Evolutionary conservation across 2,113 vertebrate species (phyloP).

Genomic region (Motacilla tschutschensis): DNA sequence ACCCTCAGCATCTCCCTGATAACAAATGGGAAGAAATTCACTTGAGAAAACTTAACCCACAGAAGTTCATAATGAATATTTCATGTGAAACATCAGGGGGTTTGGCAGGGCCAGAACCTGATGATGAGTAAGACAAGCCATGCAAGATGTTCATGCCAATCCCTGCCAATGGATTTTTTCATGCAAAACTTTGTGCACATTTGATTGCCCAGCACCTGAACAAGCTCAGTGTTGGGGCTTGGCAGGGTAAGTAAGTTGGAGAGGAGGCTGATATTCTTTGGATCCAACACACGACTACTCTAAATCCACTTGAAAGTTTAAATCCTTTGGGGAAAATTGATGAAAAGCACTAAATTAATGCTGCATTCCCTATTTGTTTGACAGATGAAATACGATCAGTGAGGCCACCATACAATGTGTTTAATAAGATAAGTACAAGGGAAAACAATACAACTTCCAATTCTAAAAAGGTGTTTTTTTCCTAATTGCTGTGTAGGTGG

Average conservation of each 20-base stretch:
- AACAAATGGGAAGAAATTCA: background rate
- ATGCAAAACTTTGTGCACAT: background rate
- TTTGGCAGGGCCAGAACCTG: background rate
- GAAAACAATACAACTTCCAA: conserved; percentile 1
- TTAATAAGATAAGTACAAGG: conserved; percentile 17
- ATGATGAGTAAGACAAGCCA: background rate
- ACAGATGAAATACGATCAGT: conserved; percentile 30
- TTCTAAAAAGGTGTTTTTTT: background rate
- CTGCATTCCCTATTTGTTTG: background rate
- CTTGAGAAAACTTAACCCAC: background rate
- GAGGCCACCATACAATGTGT: conserved; percentile 3
- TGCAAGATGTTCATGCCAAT: background rate
- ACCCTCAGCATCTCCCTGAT: background rate
- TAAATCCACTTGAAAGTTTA: conserved; percentile 17
- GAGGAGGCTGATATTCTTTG: background rate
- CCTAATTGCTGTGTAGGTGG: conserved; percentile 77
- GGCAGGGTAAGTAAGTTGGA: background rate
- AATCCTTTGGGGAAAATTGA: background rate
- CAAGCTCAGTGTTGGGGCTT: background rate
- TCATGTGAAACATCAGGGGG: background rate
- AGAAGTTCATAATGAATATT: background rate
- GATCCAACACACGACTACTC: background rate
- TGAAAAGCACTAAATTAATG: background rate
- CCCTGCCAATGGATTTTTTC: background rate
- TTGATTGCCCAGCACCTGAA: background rate